These are phyloP conservation scores for Frieseomelitta varia DNA, from an alignment of 1,140 invertebrate species.

Conservation along the genomic window DNA sequence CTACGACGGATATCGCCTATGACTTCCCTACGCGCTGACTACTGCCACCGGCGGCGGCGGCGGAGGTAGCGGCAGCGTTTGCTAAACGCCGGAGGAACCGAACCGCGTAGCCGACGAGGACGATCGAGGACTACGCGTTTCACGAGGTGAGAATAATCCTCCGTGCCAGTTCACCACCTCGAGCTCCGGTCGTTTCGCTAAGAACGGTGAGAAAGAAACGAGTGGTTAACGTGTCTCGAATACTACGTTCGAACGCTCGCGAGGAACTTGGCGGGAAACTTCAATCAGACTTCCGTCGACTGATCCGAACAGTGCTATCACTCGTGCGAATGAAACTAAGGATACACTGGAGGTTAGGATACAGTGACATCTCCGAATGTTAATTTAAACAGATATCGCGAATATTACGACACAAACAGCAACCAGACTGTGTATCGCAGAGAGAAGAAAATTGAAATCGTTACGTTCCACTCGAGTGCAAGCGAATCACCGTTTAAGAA, in stretches of 20 bases:
- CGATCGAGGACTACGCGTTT: not conserved
- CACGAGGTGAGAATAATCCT: constrained; percentile 7
- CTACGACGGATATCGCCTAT: constrained; percentile 39
- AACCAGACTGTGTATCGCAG: too few relatives aligned
- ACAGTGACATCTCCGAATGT: not conserved
- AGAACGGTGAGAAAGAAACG: not conserved
- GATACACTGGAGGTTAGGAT: too few relatives aligned
- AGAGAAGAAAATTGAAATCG: not conserved
- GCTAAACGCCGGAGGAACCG: constrained; percentile 4
- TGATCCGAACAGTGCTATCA: not conserved
- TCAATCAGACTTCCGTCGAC: too few relatives aligned
- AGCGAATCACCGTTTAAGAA: too few relatives aligned
- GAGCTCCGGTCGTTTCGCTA: not conserved
- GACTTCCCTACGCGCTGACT: constrained; percentile 31
- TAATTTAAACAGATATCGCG: not conserved
- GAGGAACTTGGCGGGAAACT: not conserved
- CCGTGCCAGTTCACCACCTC: not conserved
- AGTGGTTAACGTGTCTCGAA: constrained; percentile 11
- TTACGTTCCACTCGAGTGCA: not conserved
- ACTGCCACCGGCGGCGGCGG: not conserved
- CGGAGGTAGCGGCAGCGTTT: too few relatives aligned
- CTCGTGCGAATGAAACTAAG: not conserved
- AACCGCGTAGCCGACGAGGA: not conserved
- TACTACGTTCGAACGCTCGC: not conserved
- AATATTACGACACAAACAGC: too few relatives aligned